Evolutionary conservation across 2,888 invertebrate genomes (phyloP), one percentile per base, ranked within the genome.

Genomic region (Pyrrhosoma nymphula): DNA sequence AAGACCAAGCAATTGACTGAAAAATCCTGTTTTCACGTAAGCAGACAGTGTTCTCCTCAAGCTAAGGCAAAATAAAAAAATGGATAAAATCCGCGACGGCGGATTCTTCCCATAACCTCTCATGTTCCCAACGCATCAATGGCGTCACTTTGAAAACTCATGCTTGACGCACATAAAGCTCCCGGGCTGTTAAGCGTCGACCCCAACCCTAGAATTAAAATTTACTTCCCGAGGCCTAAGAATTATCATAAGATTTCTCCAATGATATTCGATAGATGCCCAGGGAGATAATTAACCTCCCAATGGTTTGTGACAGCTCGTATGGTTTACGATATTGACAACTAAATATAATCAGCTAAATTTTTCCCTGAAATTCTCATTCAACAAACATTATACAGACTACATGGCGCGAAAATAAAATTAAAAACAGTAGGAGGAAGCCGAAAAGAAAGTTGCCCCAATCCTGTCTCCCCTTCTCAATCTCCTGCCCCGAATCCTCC

Each of bases 401-500:
- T 2, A 18, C 82, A 30, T 35, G 82, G 82, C 30, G 12, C 82
- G 82, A n/a, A 82, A 82, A 82, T 35, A 35, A 82, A 35, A 35
- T 16, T 35, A 35, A 82, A 35, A 82, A 47, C 14, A n/a, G n/a
- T 26, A n/a, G n/a, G 39, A 39, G n/a, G 93, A 93, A 75, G 69
- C 69, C 93, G 93, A 47, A 93, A 93, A 39, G 93, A 93, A 93
- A 93, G 93, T 55, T 75, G 47, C n/a, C n/a, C 89, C 23, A 14
- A 47, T n/a, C 23, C 39, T 39, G 2, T 39, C 63, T 30, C 35
- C 30, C 69, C 69, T 26, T 6, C 69, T 69, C 69, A 26, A 12
- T n/a, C 82, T 35, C 82, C 23, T 26, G 0, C 82, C 35, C 8
- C 16, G 1, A 16, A 23, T 82, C 35, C 12, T 35, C 12, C 69